These are phyloP conservation scores for Tipula confusa DNA, from an alignment of 2,888 invertebrate genomes.

Conservation along the genomic window DNA sequence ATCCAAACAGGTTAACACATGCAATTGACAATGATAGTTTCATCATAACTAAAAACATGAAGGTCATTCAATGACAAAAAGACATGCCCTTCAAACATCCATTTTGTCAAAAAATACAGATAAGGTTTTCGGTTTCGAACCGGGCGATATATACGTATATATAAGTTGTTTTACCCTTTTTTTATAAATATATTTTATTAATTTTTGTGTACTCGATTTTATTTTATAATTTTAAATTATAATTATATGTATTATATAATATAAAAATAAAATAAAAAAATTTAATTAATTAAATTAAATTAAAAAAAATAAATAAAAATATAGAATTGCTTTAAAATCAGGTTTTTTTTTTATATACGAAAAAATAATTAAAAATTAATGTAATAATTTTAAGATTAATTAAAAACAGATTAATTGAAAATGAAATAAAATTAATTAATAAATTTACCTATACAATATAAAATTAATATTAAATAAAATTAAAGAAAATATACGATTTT, in stretches of 20 bases:
- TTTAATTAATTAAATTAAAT: background rate
- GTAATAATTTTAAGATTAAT: background rate
- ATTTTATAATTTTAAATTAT: conserved; percentile 21
- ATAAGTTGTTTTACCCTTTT: background rate
- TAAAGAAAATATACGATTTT: background rate
- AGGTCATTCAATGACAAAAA: too few relatives aligned
- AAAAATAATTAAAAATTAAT: conserved; percentile 4
- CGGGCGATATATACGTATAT: too few relatives aligned
- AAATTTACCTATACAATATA: background rate
- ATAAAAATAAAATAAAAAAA: background rate
- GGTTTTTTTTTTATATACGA: conserved; percentile 25
- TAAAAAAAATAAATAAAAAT: too few relatives aligned
- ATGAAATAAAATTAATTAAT: background rate
- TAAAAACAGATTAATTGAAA: background rate
- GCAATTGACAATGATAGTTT: too few relatives aligned
- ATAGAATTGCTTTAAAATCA: conserved; percentile 25
- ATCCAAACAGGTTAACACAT: too few relatives aligned
- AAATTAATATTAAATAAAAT: background rate
- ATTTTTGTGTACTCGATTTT: background rate
- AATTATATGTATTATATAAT: background rate
- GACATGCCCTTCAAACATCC: too few relatives aligned
- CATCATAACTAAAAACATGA: too few relatives aligned
- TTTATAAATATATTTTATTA: background rate
- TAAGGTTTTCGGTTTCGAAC: too few relatives aligned
- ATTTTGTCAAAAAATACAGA: too few relatives aligned